phyloP scores from a whole-genome alignment of 2,888 invertebrate genomes.

The Pediacus dermestoides region DNA sequence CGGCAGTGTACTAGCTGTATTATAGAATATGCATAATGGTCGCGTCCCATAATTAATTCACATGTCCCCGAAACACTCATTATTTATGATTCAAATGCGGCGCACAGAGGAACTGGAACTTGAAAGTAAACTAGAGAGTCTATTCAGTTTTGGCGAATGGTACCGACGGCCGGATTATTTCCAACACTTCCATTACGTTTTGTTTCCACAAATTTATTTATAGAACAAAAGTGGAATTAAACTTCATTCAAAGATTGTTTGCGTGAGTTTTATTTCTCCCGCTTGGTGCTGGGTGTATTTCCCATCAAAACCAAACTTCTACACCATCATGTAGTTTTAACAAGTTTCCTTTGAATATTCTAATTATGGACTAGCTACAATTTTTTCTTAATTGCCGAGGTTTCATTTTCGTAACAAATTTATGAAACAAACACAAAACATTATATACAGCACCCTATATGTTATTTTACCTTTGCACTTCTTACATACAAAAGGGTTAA shows the following conservation, averaged over 20 bases:
- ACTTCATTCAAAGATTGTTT: conserved; percentile 16
- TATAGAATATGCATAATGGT: no score
- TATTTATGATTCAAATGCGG: conserved; percentile 13
- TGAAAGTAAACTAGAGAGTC: conserved; percentile 5
- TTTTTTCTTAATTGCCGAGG: no score
- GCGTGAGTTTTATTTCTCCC: conserved; percentile 10
- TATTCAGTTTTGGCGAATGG: conserved; percentile 1
- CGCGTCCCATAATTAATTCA: conserved; percentile 15
- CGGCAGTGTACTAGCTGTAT: no score
- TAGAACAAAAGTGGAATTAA: conserved; percentile 17
- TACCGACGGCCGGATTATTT: conserved; percentile 10
- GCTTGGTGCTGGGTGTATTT: conserved; percentile 7
- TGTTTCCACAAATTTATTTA: conserved; percentile 15
- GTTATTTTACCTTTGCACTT: no score
- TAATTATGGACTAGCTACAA: no score
- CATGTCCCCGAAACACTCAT: conserved; percentile 13
- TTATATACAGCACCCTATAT: no score
- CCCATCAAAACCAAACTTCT: no score
- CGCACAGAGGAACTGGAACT: conserved; percentile 12
- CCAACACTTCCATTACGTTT: conserved; percentile 12
- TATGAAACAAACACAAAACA: no score
- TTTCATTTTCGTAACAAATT: no score
- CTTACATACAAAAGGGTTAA: no score
- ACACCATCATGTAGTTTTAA: no score
- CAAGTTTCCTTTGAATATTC: no score